Evolutionary conservation across 2,888 invertebrate genomes (phyloP), one percentile per base, ranked within the genome.

Genomic region (Melipona bicolor): DNA sequence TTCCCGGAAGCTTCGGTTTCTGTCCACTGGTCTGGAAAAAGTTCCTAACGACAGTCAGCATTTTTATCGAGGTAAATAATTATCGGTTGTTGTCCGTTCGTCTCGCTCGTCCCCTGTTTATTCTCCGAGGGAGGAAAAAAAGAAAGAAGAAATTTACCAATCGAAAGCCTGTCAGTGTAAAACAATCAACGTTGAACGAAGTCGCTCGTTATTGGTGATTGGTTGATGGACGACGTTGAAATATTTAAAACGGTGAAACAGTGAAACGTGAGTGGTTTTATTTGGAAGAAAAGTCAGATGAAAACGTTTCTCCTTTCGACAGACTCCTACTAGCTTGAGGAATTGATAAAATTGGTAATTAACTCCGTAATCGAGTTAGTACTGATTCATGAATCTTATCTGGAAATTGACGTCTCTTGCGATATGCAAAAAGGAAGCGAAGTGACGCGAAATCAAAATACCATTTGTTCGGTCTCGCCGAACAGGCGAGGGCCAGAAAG

Each of bases 1-100:
- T 84, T 83, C 83, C 83, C 76, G 84, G 83, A 84, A 77, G 70
- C 73, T 32, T 70, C 72, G 73, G 79, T 84, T 68, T 74, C 84
- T 62, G 79, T 79, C 73, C 79, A 61, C 69, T 84, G 84, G 69
- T 65, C 84, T 73, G 84, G 84, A 84, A 84, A 84, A 74, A 76
- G 69, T 83, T 64, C 54, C 68, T 56, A 72, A 83, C 83, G 76
- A 79, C 83, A 68, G 79, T 21, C 67, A 43, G 50, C 64, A 64
- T 43, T 72, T 84, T 79, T 77, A 77, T 76, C 72, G 73, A 59
- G 50, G 76, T 83, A 73, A 75, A 77, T 83, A 84, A 84, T 84
- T 84, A 83, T 54, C 68, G 67, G 61, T 5, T 62, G 50, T 36
- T 62, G 56, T 36, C 69, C n/a, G 27, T 36, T 50, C 69, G 69